Evolutionary conservation across 2,113 vertebrate genomes (phyloP).

Genomic region (Aptenodytes patagonicus): DNA sequence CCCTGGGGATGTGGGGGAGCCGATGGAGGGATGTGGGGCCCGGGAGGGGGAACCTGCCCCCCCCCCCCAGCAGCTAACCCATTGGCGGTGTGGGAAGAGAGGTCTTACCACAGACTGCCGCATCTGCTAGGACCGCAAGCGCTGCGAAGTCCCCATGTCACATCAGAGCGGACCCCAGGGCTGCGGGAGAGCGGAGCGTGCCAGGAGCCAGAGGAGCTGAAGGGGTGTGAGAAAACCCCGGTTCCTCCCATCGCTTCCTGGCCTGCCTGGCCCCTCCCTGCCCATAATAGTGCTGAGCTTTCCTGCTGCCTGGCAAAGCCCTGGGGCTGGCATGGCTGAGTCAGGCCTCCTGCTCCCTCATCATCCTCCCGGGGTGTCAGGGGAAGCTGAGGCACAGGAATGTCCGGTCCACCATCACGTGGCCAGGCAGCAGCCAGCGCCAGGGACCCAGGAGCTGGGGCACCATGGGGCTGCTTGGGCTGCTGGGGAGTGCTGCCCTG

Average conservation of each 20-base stretch:
- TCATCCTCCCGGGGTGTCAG: conserved; percentile 2
- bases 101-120: conserved; percentile 27
- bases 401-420: background rate
- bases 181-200: background rate
- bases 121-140: background rate
- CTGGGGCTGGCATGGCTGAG: conserved; percentile 27
- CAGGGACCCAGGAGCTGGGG: background rate
- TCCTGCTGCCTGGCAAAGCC: conserved; percentile 9
- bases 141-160: background rate
- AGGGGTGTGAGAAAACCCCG: background rate
- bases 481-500: background rate
- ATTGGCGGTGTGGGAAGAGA: background rate
- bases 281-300: conserved; percentile 6
- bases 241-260: conserved; percentile 51
- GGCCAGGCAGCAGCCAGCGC: background rate
- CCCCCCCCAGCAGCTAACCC: background rate
- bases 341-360: conserved; percentile 45
- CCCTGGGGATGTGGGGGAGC: background rate
- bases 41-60: background rate
- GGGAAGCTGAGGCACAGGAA: conserved; percentile 44
- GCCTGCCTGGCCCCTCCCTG: conserved; percentile 48
- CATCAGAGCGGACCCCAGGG: background rate
- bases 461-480: fast-evolving
- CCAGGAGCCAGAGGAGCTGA: background rate
- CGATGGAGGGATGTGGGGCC: background rate